These are phyloP conservation scores for Spinibarbus caldwelli DNA, from an alignment of 2,797 vertebrate genomes.

Conservation along the genomic window DNA sequence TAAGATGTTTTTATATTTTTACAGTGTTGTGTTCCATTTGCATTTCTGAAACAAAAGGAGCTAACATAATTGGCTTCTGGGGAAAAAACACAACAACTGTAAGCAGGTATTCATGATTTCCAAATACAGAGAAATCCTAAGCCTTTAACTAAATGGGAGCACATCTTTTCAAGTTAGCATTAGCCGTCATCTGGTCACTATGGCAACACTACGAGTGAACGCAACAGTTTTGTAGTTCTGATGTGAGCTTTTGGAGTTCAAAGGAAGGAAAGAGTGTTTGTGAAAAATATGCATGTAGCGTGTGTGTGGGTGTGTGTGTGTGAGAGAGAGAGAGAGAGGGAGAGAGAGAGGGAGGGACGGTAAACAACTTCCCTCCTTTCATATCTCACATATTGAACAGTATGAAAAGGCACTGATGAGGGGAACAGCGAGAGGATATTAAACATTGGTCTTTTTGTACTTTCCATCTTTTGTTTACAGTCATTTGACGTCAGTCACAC, in stretches of 20 bases:
- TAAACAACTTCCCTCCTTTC: conserved; percentile 45
- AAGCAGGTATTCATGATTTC: conserved; percentile 8
- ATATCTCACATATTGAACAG: conserved; percentile 43
- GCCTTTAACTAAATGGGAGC: conserved; percentile 18
- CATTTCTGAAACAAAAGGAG: not conserved
- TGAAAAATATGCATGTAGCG: conserved; percentile 1
- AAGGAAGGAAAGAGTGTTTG: conserved; percentile 30
- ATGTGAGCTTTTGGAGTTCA: conserved; percentile 46
- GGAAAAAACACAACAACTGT: not conserved
- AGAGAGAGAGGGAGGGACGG: not conserved
- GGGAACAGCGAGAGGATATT: conserved; percentile 44
- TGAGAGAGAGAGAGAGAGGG: not conserved
- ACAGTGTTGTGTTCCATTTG: not conserved
- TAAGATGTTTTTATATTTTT: not conserved
- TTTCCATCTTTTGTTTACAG: conserved; percentile 46
- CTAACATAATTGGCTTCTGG: not conserved
- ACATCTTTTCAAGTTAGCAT: conserved; percentile 39
- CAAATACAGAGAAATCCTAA: conserved; percentile 24
- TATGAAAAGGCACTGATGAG: conserved; percentile 56
- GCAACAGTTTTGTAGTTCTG: conserved; percentile 40
- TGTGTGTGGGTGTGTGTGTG: conserved; percentile 5
- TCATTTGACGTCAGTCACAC: conserved; percentile 46
- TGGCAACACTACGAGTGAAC: conserved; percentile 48
- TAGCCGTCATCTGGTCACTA: conserved; percentile 50
- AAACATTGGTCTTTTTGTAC: conserved; percentile 44